Evolutionary conservation across 1,140 invertebrate genomes (phyloP), one percentile per base, ranked within the genome.

Genomic region (Periplaneta americana): DNA sequence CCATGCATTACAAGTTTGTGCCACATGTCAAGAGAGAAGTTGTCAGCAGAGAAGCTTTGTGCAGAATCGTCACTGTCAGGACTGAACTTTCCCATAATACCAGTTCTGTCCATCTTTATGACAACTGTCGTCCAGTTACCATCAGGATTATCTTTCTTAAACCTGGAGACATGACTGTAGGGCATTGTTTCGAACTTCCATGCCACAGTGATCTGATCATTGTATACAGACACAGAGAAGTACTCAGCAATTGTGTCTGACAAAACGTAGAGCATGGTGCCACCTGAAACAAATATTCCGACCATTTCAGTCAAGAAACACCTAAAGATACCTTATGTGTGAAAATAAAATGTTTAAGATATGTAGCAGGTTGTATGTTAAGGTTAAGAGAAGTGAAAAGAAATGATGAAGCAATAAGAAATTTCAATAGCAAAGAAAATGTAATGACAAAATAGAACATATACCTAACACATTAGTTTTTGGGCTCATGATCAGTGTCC

Each of bases 141-240:
- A 83, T 92, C 91, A 0, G 89, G 89, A 78, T 91, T 87, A 17
- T 91, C 89, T 85, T 93, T 94, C 13, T 91, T 90, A 84, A 95
- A 92, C 39, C 83, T 79, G 35, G 77, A 34, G 17, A 34, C 35
- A 32, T 80, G 80, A 6, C 48, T 57, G 32, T 81, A 80, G 32
- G 79, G 57, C 3, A 37, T 37, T n/a, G 33, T 48, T n/a, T 84
- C 75, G 37, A 81, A 78, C 33, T 82, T 82, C 86, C 86, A 86
- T 15, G 83, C 78, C 34, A 86, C 82, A 31, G 82, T 91, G 33
- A 94, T 91, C 83, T 92, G 91, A 82, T 94, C 93, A 79, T 92
- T 91, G 85, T 91, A 93, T 34, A 94, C 92, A 32, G 93, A 94
- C 66, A 96, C 90, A 2, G 91, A 92, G 85, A 95, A 94, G 88